phyloP scores from a whole-genome alignment of 2,797 vertebrate genomes.

The Diplodus sargus region DNA sequence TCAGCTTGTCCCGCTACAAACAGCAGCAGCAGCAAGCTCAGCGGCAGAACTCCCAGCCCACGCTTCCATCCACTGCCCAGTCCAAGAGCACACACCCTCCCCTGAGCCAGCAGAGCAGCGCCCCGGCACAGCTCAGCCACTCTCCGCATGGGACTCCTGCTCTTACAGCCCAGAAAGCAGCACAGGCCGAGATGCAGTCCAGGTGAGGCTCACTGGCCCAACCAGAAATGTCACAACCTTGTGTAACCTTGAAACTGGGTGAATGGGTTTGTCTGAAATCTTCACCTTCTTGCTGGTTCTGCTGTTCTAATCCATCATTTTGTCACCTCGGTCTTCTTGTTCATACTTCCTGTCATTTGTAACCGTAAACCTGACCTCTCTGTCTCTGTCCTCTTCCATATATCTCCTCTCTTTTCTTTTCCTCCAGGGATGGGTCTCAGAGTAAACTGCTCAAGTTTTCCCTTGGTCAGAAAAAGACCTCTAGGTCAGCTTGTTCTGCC shows the following conservation, averaged over 20 bases:
- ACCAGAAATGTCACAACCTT: no score
- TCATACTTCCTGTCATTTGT: conserved; percentile 62
- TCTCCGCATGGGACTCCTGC: conserved; percentile 83
- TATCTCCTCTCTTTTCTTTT: conserved; percentile 82
- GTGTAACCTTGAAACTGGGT: conserved; percentile 7
- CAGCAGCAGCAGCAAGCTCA: conserved; percentile 92
- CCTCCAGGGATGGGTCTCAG: conserved; percentile 94
- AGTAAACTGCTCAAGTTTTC: conserved; percentile 98
- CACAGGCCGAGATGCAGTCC: conserved; percentile 98
- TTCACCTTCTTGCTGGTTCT: conserved; percentile 42
- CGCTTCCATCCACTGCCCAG: conserved; percentile 76
- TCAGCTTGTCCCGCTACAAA: conserved; percentile 97
- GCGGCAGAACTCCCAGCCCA: conserved; percentile 83
- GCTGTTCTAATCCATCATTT: conserved; percentile 54
- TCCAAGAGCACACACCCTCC: conserved; percentile 81
- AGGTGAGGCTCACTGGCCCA: conserved; percentile 83
- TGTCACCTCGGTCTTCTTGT: conserved; percentile 58
- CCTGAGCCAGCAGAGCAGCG: conserved; percentile 83
- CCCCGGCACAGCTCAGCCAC: conserved; percentile 83
- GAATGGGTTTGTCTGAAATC: conserved; percentile 4
- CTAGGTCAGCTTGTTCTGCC: conserved; percentile 91
- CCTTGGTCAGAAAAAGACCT: conserved; percentile 97
- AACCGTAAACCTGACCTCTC: conserved; percentile 63
- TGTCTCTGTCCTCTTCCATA: conserved; percentile 84
- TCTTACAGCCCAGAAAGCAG: conserved; percentile 86